Conservation (phyloP, 2,113 vertebrate genomes). For the Asarcornis scutulata region DNA sequence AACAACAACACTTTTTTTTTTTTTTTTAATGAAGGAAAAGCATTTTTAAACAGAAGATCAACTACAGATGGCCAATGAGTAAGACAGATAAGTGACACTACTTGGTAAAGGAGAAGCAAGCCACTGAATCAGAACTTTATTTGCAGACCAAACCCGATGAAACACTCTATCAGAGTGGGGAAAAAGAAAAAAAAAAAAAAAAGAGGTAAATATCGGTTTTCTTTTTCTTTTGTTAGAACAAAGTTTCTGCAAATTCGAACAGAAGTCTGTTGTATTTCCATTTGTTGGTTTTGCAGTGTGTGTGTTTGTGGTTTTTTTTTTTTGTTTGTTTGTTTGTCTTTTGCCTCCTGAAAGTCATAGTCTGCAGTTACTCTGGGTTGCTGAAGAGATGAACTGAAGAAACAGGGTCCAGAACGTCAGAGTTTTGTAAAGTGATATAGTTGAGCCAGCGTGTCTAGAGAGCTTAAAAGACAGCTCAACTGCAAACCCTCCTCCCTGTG, state of each 20-base stretch:
- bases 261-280: background rate
- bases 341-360: background rate
- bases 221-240: background rate
- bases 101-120: background rate
- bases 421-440: background rate
- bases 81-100: background rate
- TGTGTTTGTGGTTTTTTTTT: no score
- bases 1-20: background rate
- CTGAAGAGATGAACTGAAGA: slow-evolving; percentile 14
- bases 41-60: background rate
- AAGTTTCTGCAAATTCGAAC: background rate
- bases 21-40: background rate
- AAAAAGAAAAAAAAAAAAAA: background rate
- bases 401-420: background rate
- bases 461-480: slow-evolving; percentile 12
- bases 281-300: no score
- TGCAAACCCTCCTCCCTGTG: background rate
- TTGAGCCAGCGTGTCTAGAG: background rate
- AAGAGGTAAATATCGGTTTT: background rate
- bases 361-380: background rate
- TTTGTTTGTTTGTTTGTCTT: background rate
- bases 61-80: background rate
- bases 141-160: background rate
- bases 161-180: background rate
- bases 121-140: background rate